phyloP scores from a whole-genome alignment of 2,888 invertebrate genomes.

The Tuta absoluta region DNA sequence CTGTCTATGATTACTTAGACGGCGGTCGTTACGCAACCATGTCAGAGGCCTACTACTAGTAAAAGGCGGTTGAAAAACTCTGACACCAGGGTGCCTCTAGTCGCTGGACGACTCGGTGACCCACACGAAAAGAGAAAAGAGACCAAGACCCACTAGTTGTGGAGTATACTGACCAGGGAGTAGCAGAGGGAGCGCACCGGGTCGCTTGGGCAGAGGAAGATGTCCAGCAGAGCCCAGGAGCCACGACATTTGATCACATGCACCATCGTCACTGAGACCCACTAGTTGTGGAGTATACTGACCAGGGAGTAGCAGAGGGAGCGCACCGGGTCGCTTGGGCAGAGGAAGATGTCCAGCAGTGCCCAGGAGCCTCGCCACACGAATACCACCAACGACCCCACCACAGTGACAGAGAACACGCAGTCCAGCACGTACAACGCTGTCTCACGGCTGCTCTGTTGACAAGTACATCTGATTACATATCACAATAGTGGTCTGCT shows the following conservation, averaged over 20 bases:
- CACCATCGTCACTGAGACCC: slow-evolving; percentile 84
- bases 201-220: slow-evolving; percentile 88
- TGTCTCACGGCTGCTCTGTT: slow-evolving; percentile 86
- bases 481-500: neutral
- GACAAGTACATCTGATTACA: slow-evolving; percentile 41
- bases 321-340: slow-evolving; percentile 83
- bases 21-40: too few relatives aligned
- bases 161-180: slow-evolving; percentile 86
- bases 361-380: slow-evolving; percentile 95
- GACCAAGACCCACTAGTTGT: too few relatives aligned
- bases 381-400: slow-evolving; percentile 92
- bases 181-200: slow-evolving; percentile 85
- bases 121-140: too few relatives aligned
- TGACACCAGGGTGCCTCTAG: too few relatives aligned
- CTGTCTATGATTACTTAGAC: too few relatives aligned
- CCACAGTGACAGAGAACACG: slow-evolving; percentile 90
- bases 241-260: slow-evolving; percentile 96
- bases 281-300: slow-evolving; percentile 60
- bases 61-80: too few relatives aligned
- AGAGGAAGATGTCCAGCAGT: slow-evolving; percentile 89
- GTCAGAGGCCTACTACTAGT: too few relatives aligned
- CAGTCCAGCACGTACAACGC: slow-evolving; percentile 90
- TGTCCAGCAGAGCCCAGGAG: slow-evolving; percentile 90
- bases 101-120: too few relatives aligned
- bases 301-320: slow-evolving; percentile 92